Evolutionary conservation across 1,140 invertebrate genomes (phyloP), one percentile per base, ranked within the genome.

Genomic region (Lysiphlebus fabarum): DNA sequence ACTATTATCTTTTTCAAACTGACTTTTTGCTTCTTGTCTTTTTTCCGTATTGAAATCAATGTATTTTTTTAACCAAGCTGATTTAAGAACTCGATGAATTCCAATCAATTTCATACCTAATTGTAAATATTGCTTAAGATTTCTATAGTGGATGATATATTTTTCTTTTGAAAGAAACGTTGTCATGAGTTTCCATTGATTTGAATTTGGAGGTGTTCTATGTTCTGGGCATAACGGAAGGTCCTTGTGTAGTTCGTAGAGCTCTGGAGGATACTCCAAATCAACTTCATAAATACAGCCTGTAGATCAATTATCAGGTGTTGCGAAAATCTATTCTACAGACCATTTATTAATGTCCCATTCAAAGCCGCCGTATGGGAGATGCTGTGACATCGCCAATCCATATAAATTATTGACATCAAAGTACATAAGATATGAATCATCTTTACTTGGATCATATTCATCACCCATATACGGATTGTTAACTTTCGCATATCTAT

Each of bases 361-460:
- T 63, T 75, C 50, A 72, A 82, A 84, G 14, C 69, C 61, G 36
- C 59, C 60, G 40, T 62, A 65, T 40, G 80, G 79, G 17, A 83
- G 63, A 58, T 62, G 64, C 59, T 77, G 67, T 10, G 65, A 73
- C 77, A 83, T 80, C 9, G 75, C 73, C 56, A 63, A 73, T 9
- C 81, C 82, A 74, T 85, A 84, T 54, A 82, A 66, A 70, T 83
- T 83, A 65, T 83, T 83, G 10, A 69, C 73, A 76, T 83, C 81
- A 33, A 76, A 68, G 68, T 83, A 82, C 12, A 68, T 61, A 26
- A 82, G 47, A 67, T 68, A 78, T 17, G 69, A 70, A 49, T 48
- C 55, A n/a, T 56, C 53, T 64, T 74, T 57, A 42, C 60, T 64
- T 11, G 56, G 5, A 73, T 83, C 66, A 69, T n/a, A 58, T n/a